Conservation (phyloP, 2,113 vertebrate genomes). For the Empidonax alnorum region DNA sequence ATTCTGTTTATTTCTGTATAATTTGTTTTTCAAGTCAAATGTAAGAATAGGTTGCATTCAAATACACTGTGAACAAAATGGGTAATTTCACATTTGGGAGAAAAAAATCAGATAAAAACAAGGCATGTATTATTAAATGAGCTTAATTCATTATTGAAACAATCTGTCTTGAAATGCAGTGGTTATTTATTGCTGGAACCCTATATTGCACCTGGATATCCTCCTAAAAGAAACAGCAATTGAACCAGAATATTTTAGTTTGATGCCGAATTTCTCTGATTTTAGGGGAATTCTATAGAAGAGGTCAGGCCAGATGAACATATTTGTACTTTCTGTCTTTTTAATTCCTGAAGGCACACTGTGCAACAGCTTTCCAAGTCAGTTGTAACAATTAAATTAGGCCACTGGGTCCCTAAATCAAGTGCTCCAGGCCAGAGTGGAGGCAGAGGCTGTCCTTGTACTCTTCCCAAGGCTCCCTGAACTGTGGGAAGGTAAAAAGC, state of each 20-base stretch:
- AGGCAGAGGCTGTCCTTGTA: background rate
- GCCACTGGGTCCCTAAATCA: background rate
- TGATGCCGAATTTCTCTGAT: background rate
- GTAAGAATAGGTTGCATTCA: background rate
- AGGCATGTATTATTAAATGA: background rate
- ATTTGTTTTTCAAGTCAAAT: background rate
- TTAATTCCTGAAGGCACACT: background rate
- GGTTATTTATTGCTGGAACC: background rate
- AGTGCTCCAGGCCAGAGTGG: background rate
- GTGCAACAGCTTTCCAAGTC: background rate
- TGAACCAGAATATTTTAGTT: background rate
- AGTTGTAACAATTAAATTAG: background rate
- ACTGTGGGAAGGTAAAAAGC: background rate
- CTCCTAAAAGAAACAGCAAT: background rate
- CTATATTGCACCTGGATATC: background rate
- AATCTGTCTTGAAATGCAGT: background rate
- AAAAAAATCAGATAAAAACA: background rate
- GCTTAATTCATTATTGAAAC: background rate
- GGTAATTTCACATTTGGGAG: background rate
- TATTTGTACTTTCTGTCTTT: background rate
- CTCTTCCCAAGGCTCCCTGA: background rate
- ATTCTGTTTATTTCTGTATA: background rate
- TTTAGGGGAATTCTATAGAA: background rate
- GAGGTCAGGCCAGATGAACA: background rate
- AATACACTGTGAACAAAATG: background rate